Conservation (phyloP, 1,140 invertebrate genomes). For the Leptestheria dahalacensis region DNA sequence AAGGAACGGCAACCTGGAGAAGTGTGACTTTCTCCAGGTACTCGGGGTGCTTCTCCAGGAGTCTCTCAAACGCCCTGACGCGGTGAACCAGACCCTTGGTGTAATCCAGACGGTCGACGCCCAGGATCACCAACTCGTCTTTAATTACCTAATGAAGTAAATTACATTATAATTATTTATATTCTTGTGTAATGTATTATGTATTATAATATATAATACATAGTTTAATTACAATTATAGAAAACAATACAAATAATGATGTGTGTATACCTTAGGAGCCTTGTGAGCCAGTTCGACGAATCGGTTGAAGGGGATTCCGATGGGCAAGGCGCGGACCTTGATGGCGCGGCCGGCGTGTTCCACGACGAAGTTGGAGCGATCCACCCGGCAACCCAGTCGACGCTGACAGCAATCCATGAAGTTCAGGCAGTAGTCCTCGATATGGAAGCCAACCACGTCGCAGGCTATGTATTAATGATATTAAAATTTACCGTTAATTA, state of each 20-base stretch:
- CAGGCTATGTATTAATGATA: constrained; percentile 21
- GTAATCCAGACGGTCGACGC: constrained; percentile 33
- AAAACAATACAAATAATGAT: background rate
- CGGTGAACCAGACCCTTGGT: constrained; percentile 33
- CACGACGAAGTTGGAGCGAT: constrained; percentile 26
- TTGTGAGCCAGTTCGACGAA: constrained; percentile 27
- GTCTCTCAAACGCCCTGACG: constrained; percentile 28
- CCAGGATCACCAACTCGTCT: constrained; percentile 27
- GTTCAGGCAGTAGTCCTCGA: constrained; percentile 31
- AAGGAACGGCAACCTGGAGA: constrained; percentile 29
- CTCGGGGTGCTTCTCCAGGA: constrained; percentile 28
- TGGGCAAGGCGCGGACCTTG: constrained; percentile 27
- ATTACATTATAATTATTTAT: background rate
- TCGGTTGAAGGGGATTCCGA: constrained; percentile 29
- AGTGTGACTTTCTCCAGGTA: constrained; percentile 26
- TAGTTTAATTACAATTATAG: background rate
- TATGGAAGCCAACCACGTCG: constrained; percentile 33
- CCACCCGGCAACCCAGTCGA: constrained; percentile 29
- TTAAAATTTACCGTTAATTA: background rate
- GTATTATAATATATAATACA: background rate
- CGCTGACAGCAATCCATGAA: constrained; percentile 32
- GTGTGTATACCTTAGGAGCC: constrained; percentile 23
- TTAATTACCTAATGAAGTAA: constrained; percentile 24
- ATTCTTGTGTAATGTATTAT: background rate
- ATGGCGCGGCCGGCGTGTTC: constrained; percentile 28